A percentile compares a stretch with the other conserved stretches of the same genome.
Evolutionary conservation across 1,140 invertebrate genomes (phyloP).

Genomic region (Drosophila ercepeae): DNA sequence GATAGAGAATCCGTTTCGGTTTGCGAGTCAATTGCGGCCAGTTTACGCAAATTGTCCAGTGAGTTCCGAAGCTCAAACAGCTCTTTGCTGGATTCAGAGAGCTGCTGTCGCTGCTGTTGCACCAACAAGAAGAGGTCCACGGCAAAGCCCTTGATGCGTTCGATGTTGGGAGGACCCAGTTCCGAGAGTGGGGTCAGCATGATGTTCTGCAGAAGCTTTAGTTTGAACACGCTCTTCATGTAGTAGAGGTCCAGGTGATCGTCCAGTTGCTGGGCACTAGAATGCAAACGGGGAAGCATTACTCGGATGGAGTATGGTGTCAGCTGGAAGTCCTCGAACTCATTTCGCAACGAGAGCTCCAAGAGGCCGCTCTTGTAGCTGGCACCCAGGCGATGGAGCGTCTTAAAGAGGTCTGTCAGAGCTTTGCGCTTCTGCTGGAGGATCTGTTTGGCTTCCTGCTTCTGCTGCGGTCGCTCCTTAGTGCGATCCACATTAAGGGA

Average conservation of each 20-base stretch:
- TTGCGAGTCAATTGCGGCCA: constrained; percentile 42
- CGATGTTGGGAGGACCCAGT: constrained; percentile 91
- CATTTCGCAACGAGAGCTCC: constrained; percentile 82
- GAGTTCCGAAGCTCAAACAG: constrained; percentile 81
- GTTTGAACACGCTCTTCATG: constrained; percentile 82
- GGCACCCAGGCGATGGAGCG: constrained; percentile 89
- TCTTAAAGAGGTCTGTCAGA: constrained; percentile 93
- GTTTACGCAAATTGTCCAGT: constrained; percentile 58
- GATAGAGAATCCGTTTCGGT: background rate
- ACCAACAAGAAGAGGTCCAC: constrained; percentile 88
- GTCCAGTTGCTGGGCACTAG: constrained; percentile 58
- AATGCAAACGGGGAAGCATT: constrained; percentile 64
- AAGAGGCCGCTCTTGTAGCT: constrained; percentile 91
- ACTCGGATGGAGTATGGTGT: constrained; percentile 63
- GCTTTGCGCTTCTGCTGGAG: constrained; percentile 93
- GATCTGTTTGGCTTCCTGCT: constrained; percentile 91
- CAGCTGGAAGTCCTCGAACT: constrained; percentile 73
- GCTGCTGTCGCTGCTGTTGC: constrained; percentile 84
- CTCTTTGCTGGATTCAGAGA: constrained; percentile 75
- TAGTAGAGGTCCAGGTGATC: constrained; percentile 79
- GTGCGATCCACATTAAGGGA: constrained; percentile 86
- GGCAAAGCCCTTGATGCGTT: constrained; percentile 93
- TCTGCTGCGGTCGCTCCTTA: constrained; percentile 90
- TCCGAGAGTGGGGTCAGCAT: constrained; percentile 89
- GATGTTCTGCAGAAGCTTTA: constrained; percentile 86